Conservation (phyloP, 1,140 invertebrate species). For the Tyrophagus putrescentiae region DNA sequence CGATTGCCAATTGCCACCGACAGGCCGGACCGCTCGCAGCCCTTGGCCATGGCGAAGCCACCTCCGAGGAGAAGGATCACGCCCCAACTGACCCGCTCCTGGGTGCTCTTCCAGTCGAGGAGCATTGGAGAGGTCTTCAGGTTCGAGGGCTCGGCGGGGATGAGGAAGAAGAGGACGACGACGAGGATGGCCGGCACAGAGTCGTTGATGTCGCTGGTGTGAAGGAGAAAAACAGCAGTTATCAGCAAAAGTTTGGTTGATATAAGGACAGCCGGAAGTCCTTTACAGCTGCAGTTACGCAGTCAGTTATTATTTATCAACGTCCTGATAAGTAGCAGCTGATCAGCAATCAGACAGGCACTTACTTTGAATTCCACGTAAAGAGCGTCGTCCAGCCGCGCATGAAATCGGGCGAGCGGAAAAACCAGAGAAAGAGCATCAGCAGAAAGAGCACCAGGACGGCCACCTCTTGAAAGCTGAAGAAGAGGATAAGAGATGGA, state of each 20-base stretch:
- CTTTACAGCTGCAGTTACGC: neutral
- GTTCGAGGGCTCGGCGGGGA: slow-evolving; percentile 25
- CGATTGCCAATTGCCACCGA: slow-evolving; percentile 3
- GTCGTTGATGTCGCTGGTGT: slow-evolving; percentile 36
- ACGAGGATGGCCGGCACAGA: slow-evolving; percentile 35
- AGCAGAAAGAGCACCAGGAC: slow-evolving; percentile 59
- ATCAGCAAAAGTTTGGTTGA: no score
- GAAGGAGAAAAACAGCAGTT: slow-evolving; percentile 4
- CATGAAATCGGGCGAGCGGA: slow-evolving; percentile 66
- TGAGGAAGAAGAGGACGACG: slow-evolving; percentile 35
- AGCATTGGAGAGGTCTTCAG: slow-evolving; percentile 26
- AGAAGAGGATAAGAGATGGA: neutral
- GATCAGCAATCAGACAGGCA: neutral
- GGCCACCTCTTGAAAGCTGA: slow-evolving; percentile 52
- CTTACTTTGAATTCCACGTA: neutral
- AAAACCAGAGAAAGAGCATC: slow-evolving; percentile 70
- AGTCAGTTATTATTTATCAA: slow-evolving; percentile 18
- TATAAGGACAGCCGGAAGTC: no score
- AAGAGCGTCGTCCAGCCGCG: slow-evolving; percentile 49
- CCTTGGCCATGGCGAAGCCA: slow-evolving; percentile 72
- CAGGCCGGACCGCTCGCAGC: slow-evolving; percentile 42
- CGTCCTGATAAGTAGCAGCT: neutral
- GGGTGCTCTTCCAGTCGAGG: slow-evolving; percentile 34
- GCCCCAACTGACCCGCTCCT: slow-evolving; percentile 37
- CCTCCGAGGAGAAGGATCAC: slow-evolving; percentile 45